Conservation (phyloP, 2,113 vertebrate species). For the Mustela lutreola region DNA sequence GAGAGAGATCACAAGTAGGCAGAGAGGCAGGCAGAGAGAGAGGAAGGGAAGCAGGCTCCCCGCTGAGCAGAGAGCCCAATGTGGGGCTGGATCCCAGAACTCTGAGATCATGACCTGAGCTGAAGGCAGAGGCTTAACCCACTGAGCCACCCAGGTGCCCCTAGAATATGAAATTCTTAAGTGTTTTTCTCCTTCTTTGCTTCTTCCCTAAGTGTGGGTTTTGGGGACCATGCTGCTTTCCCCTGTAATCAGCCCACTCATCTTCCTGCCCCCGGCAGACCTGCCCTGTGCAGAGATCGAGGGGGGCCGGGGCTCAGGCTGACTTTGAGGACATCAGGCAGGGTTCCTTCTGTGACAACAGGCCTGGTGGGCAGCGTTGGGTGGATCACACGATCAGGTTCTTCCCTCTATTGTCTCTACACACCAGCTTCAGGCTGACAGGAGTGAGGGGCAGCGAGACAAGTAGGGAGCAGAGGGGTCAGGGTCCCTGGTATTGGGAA, state of each 20-base stretch:
- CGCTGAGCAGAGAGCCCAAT: no score
- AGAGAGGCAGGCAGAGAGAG: no score
- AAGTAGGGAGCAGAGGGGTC: background rate
- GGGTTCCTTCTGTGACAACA: background rate
- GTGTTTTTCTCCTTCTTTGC: background rate
- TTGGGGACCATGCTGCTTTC: background rate
- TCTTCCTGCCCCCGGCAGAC: background rate
- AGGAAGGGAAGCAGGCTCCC: no score
- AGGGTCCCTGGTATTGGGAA: background rate
- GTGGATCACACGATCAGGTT: background rate
- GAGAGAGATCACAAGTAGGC: no score
- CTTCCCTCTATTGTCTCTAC: background rate
- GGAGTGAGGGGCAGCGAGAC: background rate
- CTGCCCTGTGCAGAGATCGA: background rate
- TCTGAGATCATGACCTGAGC: no score
- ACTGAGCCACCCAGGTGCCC: no score
- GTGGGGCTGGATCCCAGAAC: no score
- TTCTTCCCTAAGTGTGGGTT: background rate
- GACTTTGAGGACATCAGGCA: background rate
- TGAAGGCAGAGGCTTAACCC: no score
- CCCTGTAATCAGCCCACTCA: background rate
- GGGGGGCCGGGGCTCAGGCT: background rate
- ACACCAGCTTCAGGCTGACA: background rate
- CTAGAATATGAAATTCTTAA: background rate
- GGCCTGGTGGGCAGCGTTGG: background rate